Evolutionary conservation across 2,797 vertebrate genomes (phyloP).

Genomic region (Sebastes glaucus): DNA sequence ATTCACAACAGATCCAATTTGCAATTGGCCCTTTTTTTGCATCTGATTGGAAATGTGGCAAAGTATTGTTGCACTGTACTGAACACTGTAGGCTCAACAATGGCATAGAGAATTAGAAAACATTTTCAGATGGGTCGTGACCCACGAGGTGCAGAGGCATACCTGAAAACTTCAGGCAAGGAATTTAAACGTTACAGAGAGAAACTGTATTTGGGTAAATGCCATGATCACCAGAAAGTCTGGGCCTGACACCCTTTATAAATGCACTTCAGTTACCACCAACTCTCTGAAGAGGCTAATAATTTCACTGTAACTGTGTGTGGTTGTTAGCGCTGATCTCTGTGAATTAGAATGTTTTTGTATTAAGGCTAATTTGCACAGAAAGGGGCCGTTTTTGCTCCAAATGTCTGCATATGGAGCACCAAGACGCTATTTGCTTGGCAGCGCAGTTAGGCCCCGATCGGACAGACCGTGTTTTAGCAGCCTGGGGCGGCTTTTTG

Average conservation of each 20-base stretch:
- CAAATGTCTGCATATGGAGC: not conserved
- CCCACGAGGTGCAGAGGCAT: not conserved
- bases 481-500: no score
- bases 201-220: not conserved
- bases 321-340: not conserved
- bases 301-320: not conserved
- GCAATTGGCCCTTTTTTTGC: not conserved
- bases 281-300: not conserved
- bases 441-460: no score
- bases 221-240: not conserved
- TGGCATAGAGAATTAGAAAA: not conserved
- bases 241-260: not conserved
- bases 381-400: not conserved
- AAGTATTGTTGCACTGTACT: not conserved
- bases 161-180: not conserved
- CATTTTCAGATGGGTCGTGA: not conserved
- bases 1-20: not conserved
- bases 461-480: no score
- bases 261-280: not conserved
- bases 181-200: not conserved
- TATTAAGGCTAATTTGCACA: not conserved
- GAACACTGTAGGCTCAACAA: not conserved
- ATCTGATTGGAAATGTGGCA: not conserved
- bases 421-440: not conserved
- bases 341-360: not conserved